Evolutionary conservation across 2,888 invertebrate genomes (phyloP), one percentile per base, ranked within the genome.

Genomic region (Apamea epomidion): DNA sequence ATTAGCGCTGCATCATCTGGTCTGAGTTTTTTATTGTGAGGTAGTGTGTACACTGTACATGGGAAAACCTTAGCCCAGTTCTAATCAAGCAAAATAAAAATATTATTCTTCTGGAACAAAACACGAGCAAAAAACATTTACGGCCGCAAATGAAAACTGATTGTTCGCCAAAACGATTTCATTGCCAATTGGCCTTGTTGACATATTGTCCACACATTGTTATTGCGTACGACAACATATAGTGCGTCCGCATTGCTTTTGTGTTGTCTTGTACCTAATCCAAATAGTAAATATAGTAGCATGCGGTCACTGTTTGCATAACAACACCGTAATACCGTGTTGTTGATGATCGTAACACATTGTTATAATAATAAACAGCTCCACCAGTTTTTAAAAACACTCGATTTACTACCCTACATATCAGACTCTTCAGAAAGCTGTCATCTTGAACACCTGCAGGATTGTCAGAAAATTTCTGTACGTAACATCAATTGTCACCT

Each of bases 141-240:
- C 48, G 12, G 45, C 45, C 32, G 25, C 69, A 74, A 76, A 82
- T 81, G 72, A 51, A 65, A 86, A 73, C 21, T 65, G 75, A 78
- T 78, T 83, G 48, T 54, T 70, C 42, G 60, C 54, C 62, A 64
- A 48, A 45, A 62, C 54, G 54, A 83, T 75, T 83, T 75, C 62
- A 83, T 75, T 80, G 76, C 45, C 77, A 76, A 76, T 78, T 76
- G 77, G 58, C 51, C 25, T 77, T 73, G 60, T 77, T 75, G 69
- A 58, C 42, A 65, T 72, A 76, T 72, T 74, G 65, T 48, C 45
- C 21, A 60, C 42, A 58, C 42, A 80, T 86, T 86, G 69, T 73
- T 78, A 64, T 77, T 67, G 21, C 62, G 12, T 54, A 32, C 10
- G 45, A 62, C 42, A 65, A 29, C 45, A 62, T 37, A 37, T 25